Evolutionary conservation across 23 tunicate species (phyloP).

Genomic region (Clavelina lepadiformis): DNA sequence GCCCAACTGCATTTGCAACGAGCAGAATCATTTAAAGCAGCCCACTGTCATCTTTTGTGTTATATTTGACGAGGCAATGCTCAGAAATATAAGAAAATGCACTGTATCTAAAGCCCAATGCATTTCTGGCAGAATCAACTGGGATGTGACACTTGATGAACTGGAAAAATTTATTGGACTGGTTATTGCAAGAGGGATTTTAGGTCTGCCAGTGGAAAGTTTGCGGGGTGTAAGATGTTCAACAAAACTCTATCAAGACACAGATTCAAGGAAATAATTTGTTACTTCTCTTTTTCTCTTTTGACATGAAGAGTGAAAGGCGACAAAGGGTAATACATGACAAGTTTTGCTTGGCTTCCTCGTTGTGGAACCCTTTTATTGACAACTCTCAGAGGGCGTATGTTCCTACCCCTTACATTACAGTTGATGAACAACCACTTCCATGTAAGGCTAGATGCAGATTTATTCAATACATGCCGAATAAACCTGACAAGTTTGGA

Average conservation of each 20-base stretch:
- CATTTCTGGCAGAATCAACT: background rate
- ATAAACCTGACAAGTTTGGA: constrained; percentile 25
- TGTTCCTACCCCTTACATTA: constrained; percentile 5
- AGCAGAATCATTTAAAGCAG: constrained; percentile 6
- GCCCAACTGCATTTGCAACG: background rate
- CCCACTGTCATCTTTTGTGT: constrained; percentile 10
- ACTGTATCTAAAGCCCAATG: constrained; percentile 3
- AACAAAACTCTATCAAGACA: constrained; percentile 4
- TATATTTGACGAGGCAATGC: constrained; percentile 7
- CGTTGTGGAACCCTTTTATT: constrained; percentile 14
- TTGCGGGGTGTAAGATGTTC: constrained; percentile 4
- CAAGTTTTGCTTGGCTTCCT: constrained; percentile 16
- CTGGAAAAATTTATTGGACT: constrained; percentile 18
- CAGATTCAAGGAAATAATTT: constrained; percentile 7
- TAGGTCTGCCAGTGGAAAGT: background rate
- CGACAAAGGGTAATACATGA: constrained; percentile 11
- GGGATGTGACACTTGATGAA: background rate
- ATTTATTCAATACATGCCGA: constrained; percentile 22
- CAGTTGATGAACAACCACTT: constrained; percentile 11
- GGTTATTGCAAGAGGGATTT: constrained; percentile 4
- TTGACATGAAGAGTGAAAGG: constrained; percentile 20
- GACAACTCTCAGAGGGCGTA: constrained; percentile 12
- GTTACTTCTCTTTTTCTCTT: background rate
- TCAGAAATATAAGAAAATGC: constrained; percentile 7
- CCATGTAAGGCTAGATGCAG: constrained; percentile 20